Evolutionary conservation across 2,888 invertebrate species (phyloP).

Genomic region (Acanthococcus lagerstroemiae): DNA sequence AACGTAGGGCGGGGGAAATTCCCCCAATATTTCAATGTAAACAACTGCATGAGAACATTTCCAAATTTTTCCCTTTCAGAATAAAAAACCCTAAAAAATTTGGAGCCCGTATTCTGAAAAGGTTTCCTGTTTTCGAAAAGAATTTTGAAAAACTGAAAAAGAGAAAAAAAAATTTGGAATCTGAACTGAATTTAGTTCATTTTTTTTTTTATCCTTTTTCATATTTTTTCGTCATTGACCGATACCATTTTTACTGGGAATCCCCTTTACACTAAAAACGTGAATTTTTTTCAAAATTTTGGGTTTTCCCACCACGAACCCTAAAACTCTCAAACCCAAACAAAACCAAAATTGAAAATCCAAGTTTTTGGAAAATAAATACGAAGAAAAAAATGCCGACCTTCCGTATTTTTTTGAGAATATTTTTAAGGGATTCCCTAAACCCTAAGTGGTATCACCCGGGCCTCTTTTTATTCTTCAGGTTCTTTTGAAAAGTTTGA

Average conservation of each 20-base stretch:
- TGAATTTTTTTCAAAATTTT: slow-evolving; percentile 6
- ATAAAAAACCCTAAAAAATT: slow-evolving; percentile 1
- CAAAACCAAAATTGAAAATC: background rate
- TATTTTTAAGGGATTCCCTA: background rate
- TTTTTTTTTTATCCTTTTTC: no score
- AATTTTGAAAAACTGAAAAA: background rate
- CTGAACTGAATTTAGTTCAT: slow-evolving; percentile 10
- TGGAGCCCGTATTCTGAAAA: slow-evolving; percentile 4
- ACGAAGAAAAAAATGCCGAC: slow-evolving; percentile 20
- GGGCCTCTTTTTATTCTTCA: no score
- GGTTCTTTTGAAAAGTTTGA: no score
- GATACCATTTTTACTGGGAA: background rate
- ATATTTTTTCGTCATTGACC: background rate
- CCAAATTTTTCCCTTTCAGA: slow-evolving; percentile 14
- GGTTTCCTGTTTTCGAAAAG: background rate
- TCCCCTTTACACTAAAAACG: background rate
- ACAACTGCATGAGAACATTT: background rate
- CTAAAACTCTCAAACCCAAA: slow-evolving; percentile 1
- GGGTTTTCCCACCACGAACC: background rate
- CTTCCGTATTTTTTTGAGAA: slow-evolving; percentile 22
- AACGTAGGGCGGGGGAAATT: slow-evolving; percentile 1
- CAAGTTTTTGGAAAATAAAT: slow-evolving; percentile 13
- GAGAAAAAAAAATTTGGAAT: slow-evolving; percentile 1
- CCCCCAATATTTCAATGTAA: background rate
- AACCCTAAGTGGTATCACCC: background rate